Conservation (phyloP, 2,113 vertebrate genomes). For the Oreocharis arfaki region DNA sequence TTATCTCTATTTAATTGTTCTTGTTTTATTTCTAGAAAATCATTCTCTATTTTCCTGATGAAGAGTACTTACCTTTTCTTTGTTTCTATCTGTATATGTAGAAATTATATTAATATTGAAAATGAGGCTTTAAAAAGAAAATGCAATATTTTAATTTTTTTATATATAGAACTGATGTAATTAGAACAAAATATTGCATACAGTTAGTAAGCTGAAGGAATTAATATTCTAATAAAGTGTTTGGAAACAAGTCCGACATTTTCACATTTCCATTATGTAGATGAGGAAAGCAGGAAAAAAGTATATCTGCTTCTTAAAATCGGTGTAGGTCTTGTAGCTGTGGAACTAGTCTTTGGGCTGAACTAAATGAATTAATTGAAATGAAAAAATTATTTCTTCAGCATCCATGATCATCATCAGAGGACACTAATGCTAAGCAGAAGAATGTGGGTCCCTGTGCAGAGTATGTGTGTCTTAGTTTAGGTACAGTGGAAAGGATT, state of each 20-base stretch:
- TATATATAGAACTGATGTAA: not conserved
- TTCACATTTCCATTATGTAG: not conserved
- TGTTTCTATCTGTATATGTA: not conserved
- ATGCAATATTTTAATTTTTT: not conserved
- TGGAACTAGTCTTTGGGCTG: not conserved
- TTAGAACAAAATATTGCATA: not conserved
- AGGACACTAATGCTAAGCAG: not conserved
- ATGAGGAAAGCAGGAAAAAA: not conserved
- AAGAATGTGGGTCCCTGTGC: not conserved
- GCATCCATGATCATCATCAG: not conserved
- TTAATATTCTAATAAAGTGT: not conserved
- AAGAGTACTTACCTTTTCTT: not conserved
- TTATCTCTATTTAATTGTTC: not conserved
- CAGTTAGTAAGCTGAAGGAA: not conserved
- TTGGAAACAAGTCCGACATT: not conserved
- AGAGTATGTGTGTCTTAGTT: not conserved
- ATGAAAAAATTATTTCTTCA: not conserved
- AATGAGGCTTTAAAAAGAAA: not conserved
- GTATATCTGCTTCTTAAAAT: not conserved
- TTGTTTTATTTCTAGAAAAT: not conserved
- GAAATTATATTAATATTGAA: not conserved
- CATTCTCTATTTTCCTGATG: not conserved
- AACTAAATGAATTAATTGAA: not conserved
- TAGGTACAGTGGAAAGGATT: not conserved
- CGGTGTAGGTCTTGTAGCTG: not conserved